phyloP scores from a whole-genome alignment of 2,888 invertebrate species.

The Thymelicus acteon region DNA sequence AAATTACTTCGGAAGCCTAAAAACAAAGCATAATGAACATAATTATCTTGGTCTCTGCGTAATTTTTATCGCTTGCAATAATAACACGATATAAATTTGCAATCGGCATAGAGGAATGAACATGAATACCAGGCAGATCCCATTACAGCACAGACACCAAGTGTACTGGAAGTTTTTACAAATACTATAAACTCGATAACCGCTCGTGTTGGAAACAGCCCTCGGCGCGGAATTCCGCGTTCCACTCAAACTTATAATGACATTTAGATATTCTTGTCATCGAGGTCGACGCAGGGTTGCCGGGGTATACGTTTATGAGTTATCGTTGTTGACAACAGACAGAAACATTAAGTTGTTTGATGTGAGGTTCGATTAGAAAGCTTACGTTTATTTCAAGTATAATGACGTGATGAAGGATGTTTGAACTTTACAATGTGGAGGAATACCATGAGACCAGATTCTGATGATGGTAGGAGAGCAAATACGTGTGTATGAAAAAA shows the following conservation, averaged over 20 bases:
- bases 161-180: slow-evolving; percentile 45
- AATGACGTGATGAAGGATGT: no score
- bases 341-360: no score
- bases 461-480: no score
- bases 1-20: no score
- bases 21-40: no score
- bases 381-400: no score
- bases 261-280: slow-evolving; percentile 81
- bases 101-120: background rate
- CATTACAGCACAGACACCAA: slow-evolving; percentile 13
- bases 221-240: slow-evolving; percentile 61
- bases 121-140: background rate
- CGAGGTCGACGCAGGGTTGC: slow-evolving; percentile 43
- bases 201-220: slow-evolving; percentile 55
- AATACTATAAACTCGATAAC: slow-evolving; percentile 61
- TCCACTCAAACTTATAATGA: slow-evolving; percentile 80
- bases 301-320: background rate
- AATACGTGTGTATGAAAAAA: no score
- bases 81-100: background rate
- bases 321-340: no score
- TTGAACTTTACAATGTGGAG: no score
- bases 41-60: background rate
- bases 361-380: no score
- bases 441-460: no score
- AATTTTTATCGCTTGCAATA: background rate